Percentiles rank a stretch among this genome's conserved stretches.
Conservation (phyloP, 1,140 invertebrate genomes). For the Eumeta japonica region DNA sequence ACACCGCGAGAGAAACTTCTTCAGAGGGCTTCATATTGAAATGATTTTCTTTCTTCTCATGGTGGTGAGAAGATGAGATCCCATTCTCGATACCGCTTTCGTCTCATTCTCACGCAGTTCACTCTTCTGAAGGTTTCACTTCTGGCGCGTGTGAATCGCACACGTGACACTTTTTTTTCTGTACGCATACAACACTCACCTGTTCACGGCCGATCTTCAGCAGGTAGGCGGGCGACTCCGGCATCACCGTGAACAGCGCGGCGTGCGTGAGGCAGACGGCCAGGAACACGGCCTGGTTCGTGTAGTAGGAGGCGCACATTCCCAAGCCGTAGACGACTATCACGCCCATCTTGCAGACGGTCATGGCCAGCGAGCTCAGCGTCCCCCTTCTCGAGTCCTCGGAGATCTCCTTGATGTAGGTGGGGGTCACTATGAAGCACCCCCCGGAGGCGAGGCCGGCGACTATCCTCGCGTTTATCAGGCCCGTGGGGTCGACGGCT, state of each 20-base stretch:
- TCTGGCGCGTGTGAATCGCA: too few relatives aligned
- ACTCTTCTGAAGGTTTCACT: too few relatives aligned
- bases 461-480: slow-evolving; percentile 38
- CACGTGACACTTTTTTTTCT: too few relatives aligned
- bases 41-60: too few relatives aligned
- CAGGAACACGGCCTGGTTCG: slow-evolving; percentile 21
- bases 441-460: slow-evolving; percentile 47
- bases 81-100: too few relatives aligned
- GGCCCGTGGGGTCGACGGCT: slow-evolving; percentile 6
- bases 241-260: slow-evolving; percentile 20
- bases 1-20: too few relatives aligned
- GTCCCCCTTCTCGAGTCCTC: slow-evolving; percentile 36
- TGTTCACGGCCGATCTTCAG: slow-evolving; percentile 20
- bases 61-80: too few relatives aligned
- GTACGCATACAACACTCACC: slow-evolving; percentile 11
- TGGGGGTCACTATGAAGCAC: slow-evolving; percentile 50
- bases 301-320: slow-evolving; percentile 13
- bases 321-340: slow-evolving; percentile 25
- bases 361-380: slow-evolving; percentile 28
- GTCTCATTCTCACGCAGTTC: too few relatives aligned
- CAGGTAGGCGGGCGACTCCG: slow-evolving; percentile 24
- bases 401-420: slow-evolving; percentile 56
- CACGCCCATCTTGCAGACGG: slow-evolving; percentile 23
- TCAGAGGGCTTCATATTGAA: too few relatives aligned
- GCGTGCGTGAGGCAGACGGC: slow-evolving; percentile 13